Conservation (phyloP, 2,888 invertebrate species). For the Plebejus anna region DNA sequence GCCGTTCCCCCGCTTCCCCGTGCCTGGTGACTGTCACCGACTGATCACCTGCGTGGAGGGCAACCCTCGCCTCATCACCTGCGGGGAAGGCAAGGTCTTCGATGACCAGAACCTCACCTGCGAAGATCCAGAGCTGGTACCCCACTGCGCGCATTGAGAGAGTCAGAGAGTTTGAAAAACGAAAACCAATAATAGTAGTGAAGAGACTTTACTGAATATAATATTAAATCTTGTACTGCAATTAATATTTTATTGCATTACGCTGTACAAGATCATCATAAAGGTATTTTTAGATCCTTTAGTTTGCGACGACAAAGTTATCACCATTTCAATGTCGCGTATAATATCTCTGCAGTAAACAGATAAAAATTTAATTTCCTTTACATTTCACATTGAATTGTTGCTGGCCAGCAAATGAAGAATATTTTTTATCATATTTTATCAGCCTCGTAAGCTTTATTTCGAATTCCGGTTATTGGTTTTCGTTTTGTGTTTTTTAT, state of each 20-base stretch:
- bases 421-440: too few relatives aligned
- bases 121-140: constrained; percentile 85
- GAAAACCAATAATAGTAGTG: constrained; percentile 46
- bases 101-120: constrained; percentile 91
- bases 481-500: constrained; percentile 59
- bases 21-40: constrained; percentile 91
- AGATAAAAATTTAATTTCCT: too few relatives aligned
- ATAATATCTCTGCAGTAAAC: too few relatives aligned
- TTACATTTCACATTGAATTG: too few relatives aligned
- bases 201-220: not conserved
- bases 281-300: too few relatives aligned
- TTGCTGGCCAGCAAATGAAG: too few relatives aligned
- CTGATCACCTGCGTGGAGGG: constrained; percentile 95
- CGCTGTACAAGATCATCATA: too few relatives aligned
- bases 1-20: constrained; percentile 95
- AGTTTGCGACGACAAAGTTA: too few relatives aligned
- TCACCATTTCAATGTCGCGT: too few relatives aligned
- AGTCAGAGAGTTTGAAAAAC: constrained; percentile 46
- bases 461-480: constrained; percentile 38
- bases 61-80: constrained; percentile 91
- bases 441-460: not conserved
- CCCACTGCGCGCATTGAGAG: constrained; percentile 60
- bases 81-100: constrained; percentile 92
- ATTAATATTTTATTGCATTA: too few relatives aligned
- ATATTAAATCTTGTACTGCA: too few relatives aligned